Base-by-base conservation (phyloP, 2,113 vertebrate species). In the Nycticebus coucang region DNA sequence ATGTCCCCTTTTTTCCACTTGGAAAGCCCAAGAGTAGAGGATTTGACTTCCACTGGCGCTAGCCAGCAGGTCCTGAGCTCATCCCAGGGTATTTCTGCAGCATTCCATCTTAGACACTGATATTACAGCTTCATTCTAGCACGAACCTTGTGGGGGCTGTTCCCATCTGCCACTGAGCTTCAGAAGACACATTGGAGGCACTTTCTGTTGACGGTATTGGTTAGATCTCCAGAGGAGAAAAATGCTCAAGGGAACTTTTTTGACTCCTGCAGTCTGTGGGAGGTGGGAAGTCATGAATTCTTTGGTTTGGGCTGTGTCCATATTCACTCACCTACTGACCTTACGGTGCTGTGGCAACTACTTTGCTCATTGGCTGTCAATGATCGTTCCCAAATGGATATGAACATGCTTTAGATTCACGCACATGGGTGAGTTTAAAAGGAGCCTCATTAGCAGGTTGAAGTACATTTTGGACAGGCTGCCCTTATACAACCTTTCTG, bases 151-250 rank as follows among this genome's bases (percentile, higher is more conserved):
- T 74, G 69, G 71, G 75, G 19, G 45, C n/a, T 93, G 94, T 60
- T 93, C 19, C 64, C 59, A 75, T 96, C 95, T 97, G 82, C 82
- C 68, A 57, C 30, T 19, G 19, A 89, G 60, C 75, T 81, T 60
- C 53, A 33, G 13, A 64, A 37, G 62, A 55, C 24, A 37, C 93
- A 24, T 33, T 22, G 6, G 87, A 95, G 87, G 59, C 30, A 41
- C 60, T 88, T 91, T 80, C 21, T 75, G n/a, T 75, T 85, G 87
- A 55, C 37, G 33, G 85, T 35, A 68, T 22, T 95, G 90, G 75
- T 57, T 82, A 45, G 59, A 14, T 83, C n/a, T 75, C 41, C 66
- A 74, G 57, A 77, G 33, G 30, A 62, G 11, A 26, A 71, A 87
- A 87, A 75, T 35, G 0, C 22, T 14, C 57, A 62, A 22, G 41